Percentiles rank a stretch among this genome's conserved stretches.
Evolutionary conservation across 53 echinoderm and acorn worm species (phyloP).

Genomic region (Arbacia lixula): DNA sequence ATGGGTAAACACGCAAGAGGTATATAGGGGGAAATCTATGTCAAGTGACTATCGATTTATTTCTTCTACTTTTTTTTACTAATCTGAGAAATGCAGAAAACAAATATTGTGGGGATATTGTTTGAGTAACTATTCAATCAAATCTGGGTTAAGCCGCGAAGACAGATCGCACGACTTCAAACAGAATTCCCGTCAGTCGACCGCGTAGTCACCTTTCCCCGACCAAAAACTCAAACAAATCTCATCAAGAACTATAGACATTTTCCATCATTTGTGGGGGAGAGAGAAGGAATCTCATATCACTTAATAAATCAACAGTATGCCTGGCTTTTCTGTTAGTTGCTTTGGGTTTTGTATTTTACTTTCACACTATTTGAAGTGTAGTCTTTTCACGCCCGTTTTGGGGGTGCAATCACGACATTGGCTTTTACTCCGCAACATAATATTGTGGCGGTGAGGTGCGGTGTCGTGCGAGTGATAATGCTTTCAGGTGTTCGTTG

Average conservation of each 20-base stretch:
- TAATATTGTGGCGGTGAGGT: conserved; percentile 25
- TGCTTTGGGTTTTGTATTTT: neutral
- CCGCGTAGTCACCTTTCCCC: conserved; percentile 10
- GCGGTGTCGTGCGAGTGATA: conserved; percentile 2
- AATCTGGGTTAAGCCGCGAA: conserved; percentile 45
- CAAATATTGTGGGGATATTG: conserved; percentile 15
- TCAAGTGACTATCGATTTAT: conserved; percentile 40
- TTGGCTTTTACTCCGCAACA: conserved; percentile 29
- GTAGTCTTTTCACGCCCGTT: conserved; percentile 17
- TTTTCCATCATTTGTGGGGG: neutral
- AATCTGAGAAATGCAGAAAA: conserved; percentile 14
- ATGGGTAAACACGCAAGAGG: conserved; percentile 1
- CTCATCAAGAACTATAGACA: neutral
- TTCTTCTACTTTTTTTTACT: too few species aligned
- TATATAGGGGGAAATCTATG: conserved; percentile 9
- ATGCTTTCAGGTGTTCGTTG: neutral
- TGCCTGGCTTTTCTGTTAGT: too few species aligned
- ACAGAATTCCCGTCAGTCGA: neutral
- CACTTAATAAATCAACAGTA: too few species aligned
- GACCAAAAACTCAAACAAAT: conserved; percentile 21
- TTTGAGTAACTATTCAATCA: neutral
- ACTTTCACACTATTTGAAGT: too few species aligned
- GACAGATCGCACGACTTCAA: conserved; percentile 8
- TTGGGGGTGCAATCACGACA: neutral
- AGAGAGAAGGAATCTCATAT: too few species aligned